Evolutionary conservation across 2,113 vertebrate species (phyloP).

Genomic region (Lepus europaeus): DNA sequence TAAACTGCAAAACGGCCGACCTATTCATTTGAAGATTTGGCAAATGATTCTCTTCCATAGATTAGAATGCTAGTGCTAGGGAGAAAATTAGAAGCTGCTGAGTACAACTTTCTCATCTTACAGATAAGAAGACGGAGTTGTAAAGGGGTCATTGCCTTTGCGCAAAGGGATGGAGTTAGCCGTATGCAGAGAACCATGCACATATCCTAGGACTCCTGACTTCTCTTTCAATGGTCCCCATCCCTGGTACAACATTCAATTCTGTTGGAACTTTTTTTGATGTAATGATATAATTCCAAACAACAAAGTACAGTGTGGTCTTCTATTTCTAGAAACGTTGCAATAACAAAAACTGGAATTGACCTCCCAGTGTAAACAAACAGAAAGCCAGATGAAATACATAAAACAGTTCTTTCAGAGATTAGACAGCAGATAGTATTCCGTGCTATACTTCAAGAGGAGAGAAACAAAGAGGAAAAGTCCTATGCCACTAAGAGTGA

Average conservation of each 20-base stretch:
- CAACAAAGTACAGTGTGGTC: not conserved
- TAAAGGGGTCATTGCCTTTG: not conserved
- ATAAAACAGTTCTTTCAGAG: not conserved
- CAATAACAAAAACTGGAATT: not conserved
- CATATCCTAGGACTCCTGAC: not conserved
- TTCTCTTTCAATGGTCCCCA: not conserved
- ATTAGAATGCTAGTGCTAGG: not conserved
- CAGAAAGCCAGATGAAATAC: conserved; percentile 25
- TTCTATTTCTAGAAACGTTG: conserved; percentile 44
- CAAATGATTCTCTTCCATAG: not conserved
- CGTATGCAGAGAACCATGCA: not conserved
- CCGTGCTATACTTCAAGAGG: not conserved
- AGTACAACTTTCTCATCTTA: not conserved
- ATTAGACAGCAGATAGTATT: not conserved
- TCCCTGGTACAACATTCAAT: not conserved
- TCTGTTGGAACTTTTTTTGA: not conserved
- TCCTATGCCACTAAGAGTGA: not conserved
- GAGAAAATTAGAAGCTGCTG: not conserved
- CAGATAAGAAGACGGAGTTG: not conserved
- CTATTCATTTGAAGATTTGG: not conserved
- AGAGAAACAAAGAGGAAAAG: not conserved
- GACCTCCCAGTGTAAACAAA: conserved; percentile 5
- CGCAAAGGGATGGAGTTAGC: not conserved
- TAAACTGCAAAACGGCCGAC: not conserved
- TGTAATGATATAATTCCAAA: not conserved